Conservation (phyloP, 2,113 vertebrate species). For the Rhinichthys klamathensis region DNA sequence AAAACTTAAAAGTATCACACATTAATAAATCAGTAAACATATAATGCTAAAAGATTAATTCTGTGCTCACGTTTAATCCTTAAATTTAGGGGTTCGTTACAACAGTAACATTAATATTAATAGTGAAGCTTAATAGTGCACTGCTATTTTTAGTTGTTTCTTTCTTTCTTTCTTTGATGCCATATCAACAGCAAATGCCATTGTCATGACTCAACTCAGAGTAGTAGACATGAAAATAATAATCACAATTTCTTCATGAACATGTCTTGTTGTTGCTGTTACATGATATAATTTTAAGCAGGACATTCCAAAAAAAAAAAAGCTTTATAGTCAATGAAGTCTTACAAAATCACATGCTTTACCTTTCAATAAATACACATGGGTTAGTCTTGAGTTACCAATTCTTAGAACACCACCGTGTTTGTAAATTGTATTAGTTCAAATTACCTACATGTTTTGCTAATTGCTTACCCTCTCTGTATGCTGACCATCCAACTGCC, state of each 20-base stretch:
- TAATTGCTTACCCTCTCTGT: conserved; percentile 85
- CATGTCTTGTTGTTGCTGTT: background rate
- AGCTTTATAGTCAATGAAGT: background rate
- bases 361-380: background rate
- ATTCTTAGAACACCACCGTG: background rate
- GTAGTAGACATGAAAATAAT: background rate
- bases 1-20: background rate
- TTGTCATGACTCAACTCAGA: background rate
- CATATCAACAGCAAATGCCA: background rate
- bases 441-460: background rate
- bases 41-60: background rate
- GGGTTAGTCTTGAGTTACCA: background rate
- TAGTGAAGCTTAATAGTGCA: too few relatives aligned
- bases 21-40: background rate
- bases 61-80: background rate
- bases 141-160: too few relatives aligned
- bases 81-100: background rate
- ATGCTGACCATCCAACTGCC: conserved; percentile 98
- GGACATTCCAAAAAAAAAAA: background rate
- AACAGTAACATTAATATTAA: background rate
- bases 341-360: background rate
- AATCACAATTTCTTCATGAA: background rate
- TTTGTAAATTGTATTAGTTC: background rate
- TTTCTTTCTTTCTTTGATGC: background rate
- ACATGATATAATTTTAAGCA: background rate